phyloP scores from a whole-genome alignment of 2,113 vertebrate species.

The Oceanites oceanicus region DNA sequence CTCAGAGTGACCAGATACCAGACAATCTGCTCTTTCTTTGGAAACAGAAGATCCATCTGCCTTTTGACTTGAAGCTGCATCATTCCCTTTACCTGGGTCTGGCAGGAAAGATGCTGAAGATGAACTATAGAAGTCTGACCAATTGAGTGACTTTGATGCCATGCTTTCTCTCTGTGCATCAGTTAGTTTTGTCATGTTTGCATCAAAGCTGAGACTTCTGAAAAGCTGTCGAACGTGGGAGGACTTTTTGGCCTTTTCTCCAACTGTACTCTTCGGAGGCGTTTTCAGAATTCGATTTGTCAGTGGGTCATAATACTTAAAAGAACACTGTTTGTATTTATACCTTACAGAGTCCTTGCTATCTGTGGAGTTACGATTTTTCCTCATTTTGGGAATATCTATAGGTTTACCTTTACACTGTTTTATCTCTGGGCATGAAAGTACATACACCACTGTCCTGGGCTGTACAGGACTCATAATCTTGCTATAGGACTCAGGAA shows the following conservation, averaged over 20 bases:
- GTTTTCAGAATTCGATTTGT: constrained; percentile 80
- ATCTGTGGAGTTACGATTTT: constrained; percentile 64
- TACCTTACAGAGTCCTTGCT: constrained; percentile 73
- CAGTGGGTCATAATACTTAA: constrained; percentile 81
- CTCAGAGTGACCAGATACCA: constrained; percentile 9
- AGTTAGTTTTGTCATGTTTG: constrained; percentile 66
- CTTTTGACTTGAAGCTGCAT: constrained; percentile 44
- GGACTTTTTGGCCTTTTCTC: constrained; percentile 51
- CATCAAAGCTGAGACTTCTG: constrained; percentile 78
- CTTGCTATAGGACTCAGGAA: constrained; percentile 76
- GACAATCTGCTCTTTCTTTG: constrained; percentile 40
- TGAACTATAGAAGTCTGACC: constrained; percentile 50
- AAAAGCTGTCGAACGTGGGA: constrained; percentile 78
- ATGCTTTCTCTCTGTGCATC: constrained; percentile 43
- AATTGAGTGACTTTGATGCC: constrained; percentile 41
- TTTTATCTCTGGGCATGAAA: constrained; percentile 78
- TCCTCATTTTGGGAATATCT: constrained; percentile 56
- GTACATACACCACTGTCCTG: constrained; percentile 83
- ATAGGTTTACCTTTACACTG: constrained; percentile 50
- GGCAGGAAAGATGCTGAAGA: constrained; percentile 38
- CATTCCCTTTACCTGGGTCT: constrained; percentile 39
- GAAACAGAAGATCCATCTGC: constrained; percentile 32
- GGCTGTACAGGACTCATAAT: constrained; percentile 83
- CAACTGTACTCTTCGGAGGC: constrained; percentile 63
- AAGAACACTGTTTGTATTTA: constrained; percentile 81